Percentiles rank a stretch among this genome's conserved stretches.
Conservation (phyloP, 2,113 vertebrate species). For the Cromileptes altivelis region DNA sequence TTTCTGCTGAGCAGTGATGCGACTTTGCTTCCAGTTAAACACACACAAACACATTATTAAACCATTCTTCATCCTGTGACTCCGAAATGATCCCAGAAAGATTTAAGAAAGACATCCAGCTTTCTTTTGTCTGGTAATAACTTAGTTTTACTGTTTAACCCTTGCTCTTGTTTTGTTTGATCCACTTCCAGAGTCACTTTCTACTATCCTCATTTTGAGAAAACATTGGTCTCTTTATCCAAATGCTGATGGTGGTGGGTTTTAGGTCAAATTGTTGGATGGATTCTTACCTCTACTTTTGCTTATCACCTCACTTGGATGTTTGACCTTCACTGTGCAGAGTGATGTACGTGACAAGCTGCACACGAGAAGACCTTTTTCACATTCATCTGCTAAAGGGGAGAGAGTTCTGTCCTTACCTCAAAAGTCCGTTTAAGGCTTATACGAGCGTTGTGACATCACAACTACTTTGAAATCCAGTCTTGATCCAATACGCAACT, state of each 20-base stretch:
- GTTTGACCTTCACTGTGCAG: too few species aligned
- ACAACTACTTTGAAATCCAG: too few species aligned
- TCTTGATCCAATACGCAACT: too few species aligned
- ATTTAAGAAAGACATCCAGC: not conserved
- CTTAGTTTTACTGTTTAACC: not conserved
- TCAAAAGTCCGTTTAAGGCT: not conserved
- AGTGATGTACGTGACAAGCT: too few species aligned
- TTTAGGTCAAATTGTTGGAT: not conserved
- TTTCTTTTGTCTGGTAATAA: not conserved
- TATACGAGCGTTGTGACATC: not conserved
- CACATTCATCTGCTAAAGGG: not conserved
- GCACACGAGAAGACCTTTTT: not conserved
- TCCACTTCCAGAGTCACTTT: not conserved
- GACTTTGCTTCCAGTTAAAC: slow-evolving; percentile 24
- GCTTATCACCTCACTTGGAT: not conserved
- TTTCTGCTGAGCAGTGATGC: not conserved
- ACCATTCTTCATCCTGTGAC: not conserved
- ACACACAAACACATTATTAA: not conserved
- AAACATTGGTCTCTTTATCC: not conserved
- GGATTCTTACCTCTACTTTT: too few species aligned
- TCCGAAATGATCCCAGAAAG: not conserved
- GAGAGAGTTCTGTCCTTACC: not conserved
- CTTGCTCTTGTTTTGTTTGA: not conserved
- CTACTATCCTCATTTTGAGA: not conserved
- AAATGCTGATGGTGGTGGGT: not conserved